Evolutionary conservation across 2,113 vertebrate species (phyloP), one percentile per base, ranked within the genome.

Genomic region (Microcebus griseorufus): DNA sequence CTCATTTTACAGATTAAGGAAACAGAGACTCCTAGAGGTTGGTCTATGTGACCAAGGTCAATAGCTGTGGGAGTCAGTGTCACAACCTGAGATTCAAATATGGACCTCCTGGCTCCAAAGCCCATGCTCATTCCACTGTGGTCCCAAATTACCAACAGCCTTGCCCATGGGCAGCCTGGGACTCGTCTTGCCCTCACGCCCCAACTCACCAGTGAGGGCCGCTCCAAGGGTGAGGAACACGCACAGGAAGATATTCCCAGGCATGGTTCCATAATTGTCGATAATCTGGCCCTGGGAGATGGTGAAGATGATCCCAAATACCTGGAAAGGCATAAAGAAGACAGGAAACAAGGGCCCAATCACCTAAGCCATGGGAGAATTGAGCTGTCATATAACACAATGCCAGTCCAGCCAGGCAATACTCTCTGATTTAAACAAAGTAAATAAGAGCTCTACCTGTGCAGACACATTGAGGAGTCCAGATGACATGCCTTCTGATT

Each of bases 241-340:
- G 92, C 99, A 99, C 88, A 99, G 99, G 95, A 99, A 99, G 92
- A 99, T 98, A 97, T 99, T 99, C 84, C 99, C 99, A 0, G 98
- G 98, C 64, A 96, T 97, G 1, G 99, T 99, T 80, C 98, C 99
- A 96, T 99, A 99, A 72, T 0, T 34, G 78, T 99, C 99, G 0
- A 99, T 99, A 72, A 99, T 99, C 97, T 99, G 99, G 18, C 99
- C 99, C 97, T 99, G 99, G 88, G 98, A 58, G n/a, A 99, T 99
- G 95, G 99, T 99, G 98, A 99, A 99, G 95, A 99, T 99, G 96
- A 99, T 99, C 93, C 99, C 99, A 96, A 99, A 99, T 82, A 99
- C 98, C 99, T 99, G 98, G 27, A 84, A 86, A 98, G 67, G 64
- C 84, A 96, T 13, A 62, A 97, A 64, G 42, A 79, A 93, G 34